Conservation (phyloP, 2,113 vertebrate species). For the crab-eating macaque (Macaca fascicularis) region T2T-MFA8v1.1 NC_088378.1:47783001-47783500, state of each 20-base stretch:
- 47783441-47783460: not conserved
- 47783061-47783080: slow-evolving; percentile 32
- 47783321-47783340: not conserved
- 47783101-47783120: slow-evolving; percentile 30
- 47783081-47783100: slow-evolving; percentile 9
- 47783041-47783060: slow-evolving; percentile 42
- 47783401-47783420: not conserved
- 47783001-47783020: slow-evolving; percentile 42
- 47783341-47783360: not conserved
- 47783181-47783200: not conserved
- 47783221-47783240: not conserved
- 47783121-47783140: slow-evolving; percentile 9
- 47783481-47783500: too few relatives aligned
- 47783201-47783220: slow-evolving; percentile 9
- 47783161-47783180: not conserved
- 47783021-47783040: slow-evolving; percentile 37
- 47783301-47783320: slow-evolving; percentile 24
- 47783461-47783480: slow-evolving; percentile 16
- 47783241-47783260: slow-evolving; percentile 49
- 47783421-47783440: not conserved
- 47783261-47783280: not conserved
- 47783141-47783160: not conserved
- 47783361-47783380: not conserved
- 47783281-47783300: slow-evolving; percentile 20
- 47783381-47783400: not conserved